These are phyloP conservation scores for Megalops cyprinoides DNA, from an alignment of 2,797 vertebrate genomes.

Conservation along the genomic window DNA sequence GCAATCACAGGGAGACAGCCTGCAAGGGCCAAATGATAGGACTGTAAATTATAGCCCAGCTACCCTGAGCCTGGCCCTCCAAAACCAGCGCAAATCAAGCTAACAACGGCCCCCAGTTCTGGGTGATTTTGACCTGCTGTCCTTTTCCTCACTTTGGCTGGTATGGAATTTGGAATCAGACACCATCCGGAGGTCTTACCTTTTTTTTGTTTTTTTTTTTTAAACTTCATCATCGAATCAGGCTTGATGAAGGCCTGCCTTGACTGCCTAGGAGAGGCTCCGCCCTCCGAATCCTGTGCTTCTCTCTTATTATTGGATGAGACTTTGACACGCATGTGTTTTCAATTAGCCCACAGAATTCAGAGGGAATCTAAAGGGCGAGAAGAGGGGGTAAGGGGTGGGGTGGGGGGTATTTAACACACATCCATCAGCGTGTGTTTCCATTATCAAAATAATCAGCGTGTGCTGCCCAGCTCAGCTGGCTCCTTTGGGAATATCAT, in stretches of 20 bases:
- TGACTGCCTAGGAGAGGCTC: constrained; percentile 7
- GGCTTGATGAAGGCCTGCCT: background rate
- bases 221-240: background rate
- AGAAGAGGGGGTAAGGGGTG: background rate
- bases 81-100: too few relatives aligned
- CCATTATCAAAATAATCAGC: constrained; percentile 40
- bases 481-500: too few relatives aligned
- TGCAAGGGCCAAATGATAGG: constrained; percentile 31
- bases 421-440: constrained; percentile 65
- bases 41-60: constrained; percentile 34
- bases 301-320: constrained; percentile 21
- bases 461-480: background rate
- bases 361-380: constrained; percentile 63
- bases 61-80: constrained; percentile 23
- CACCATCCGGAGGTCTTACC: too few relatives aligned
- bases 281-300: background rate
- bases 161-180: too few relatives aligned
- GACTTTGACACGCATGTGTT: constrained; percentile 60
- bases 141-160: too few relatives aligned
- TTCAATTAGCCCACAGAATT: constrained; percentile 69
- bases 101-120: too few relatives aligned
- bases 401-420: constrained; percentile 34
- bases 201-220: constrained; percentile 10
- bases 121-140: background rate
- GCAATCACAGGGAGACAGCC: constrained; percentile 41